Evolutionary conservation across 2,113 vertebrate genomes (phyloP), one percentile per base, ranked within the genome.

Genomic region (Nerophis lumbriciformis): DNA sequence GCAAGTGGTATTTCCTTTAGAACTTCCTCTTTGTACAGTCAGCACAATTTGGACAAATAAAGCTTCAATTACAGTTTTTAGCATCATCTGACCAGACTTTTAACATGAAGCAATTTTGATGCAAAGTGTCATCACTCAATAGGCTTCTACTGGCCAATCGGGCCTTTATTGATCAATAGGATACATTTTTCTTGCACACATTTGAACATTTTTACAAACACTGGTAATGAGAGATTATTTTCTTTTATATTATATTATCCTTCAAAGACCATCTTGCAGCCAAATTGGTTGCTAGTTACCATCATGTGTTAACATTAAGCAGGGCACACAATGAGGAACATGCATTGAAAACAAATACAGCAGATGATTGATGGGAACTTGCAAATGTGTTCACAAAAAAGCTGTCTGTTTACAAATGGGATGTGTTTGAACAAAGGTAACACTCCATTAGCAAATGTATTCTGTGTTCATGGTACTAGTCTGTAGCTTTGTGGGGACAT

Each of bases 101-200:
- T 59, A 45, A 64, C 48, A 13, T 61, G 10, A 61, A 44, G 77
- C 69, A 79, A 81, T 80, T 61, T 57, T 66, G 5, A 53, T n/a
- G 4, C 61, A 63, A 80, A 83, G 71, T 74, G 71, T 68, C 62
- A 50, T 57, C 16, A 51, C 38, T 61, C 48, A n/a, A 44, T 19
- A 58, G 10, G 42, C 1, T 45, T 45, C 2, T 11, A 57, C 59
- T 57, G 38, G n/a, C 1, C 9, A 63, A 61, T 60, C 49, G 39
- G 42, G 13, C 51, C 54, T 44, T 6, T 45, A 35, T 63, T 16
- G 7, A 35, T 45, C 48, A 49, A 64, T 13, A 0, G 15, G 19
- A 3, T 58, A 21, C 1, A 21, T 56, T 28, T 13, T 69, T 38
- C 59, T 63, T 47, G 53, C 39, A 50, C 10, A 45, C 42, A 12